These are phyloP conservation scores for Gryllus bimaculatus DNA, from an alignment of 1,140 invertebrate species.

Conservation along the genomic window DNA sequence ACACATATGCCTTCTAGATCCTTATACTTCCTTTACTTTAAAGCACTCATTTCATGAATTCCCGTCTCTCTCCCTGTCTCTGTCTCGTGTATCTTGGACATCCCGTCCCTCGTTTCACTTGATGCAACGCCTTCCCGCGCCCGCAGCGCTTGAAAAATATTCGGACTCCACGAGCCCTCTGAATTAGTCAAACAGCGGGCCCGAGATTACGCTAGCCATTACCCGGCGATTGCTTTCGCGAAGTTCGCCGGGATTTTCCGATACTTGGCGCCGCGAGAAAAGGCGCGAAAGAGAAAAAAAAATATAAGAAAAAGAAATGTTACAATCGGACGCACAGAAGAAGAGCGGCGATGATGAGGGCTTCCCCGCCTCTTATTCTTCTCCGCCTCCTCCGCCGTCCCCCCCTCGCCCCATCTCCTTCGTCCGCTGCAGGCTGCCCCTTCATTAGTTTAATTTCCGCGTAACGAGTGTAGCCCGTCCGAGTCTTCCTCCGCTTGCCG, in stretches of 20 bases:
- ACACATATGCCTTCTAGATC: too few relatives aligned
- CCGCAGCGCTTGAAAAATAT: background rate
- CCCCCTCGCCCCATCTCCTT: background rate
- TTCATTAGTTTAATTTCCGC: background rate
- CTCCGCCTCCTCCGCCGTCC: too few relatives aligned
- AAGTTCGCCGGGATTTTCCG: background rate
- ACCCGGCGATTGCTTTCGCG: background rate
- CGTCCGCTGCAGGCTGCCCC: background rate
- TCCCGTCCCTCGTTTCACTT: background rate
- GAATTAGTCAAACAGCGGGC: background rate
- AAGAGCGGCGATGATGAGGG: background rate
- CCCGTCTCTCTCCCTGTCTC: too few relatives aligned
- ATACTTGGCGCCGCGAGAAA: background rate
- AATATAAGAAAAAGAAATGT: background rate
- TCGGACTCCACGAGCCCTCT: background rate
- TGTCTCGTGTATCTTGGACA: too few relatives aligned
- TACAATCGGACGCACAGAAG: background rate
- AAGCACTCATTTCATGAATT: too few relatives aligned
- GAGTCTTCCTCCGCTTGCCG: background rate
- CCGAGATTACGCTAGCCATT: background rate
- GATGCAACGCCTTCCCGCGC: background rate
- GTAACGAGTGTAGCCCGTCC: background rate
- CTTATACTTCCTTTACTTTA: too few relatives aligned
- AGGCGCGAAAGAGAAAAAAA: background rate
- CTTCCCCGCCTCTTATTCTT: too few relatives aligned